Percentiles rank a stretch among this genome's conserved stretches.
These are phyloP conservation scores for Cisticola juncidis DNA, from an alignment of 2,113 vertebrate genomes.

Conservation along the genomic window DNA sequence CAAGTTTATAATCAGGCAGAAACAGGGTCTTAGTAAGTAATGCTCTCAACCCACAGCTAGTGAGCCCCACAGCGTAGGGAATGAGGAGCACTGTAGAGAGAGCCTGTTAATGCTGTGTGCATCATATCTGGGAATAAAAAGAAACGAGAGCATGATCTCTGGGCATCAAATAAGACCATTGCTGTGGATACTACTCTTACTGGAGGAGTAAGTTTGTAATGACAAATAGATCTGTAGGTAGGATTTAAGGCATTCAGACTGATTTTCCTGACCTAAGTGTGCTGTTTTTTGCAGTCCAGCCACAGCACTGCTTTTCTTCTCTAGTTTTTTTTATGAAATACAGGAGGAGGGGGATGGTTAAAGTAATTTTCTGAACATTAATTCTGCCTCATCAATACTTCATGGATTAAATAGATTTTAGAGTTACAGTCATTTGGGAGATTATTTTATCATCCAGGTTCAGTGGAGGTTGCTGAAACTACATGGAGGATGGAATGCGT, in stretches of 20 bases:
- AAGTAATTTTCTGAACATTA: neutral
- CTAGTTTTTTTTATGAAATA: neutral
- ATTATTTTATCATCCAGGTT: conserved; percentile 14
- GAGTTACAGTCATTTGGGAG: neutral
- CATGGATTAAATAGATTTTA: conserved; percentile 36
- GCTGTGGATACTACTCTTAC: neutral
- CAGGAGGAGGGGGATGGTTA: neutral
- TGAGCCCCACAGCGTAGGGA: accelerated
- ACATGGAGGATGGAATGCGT: conserved; percentile 14
- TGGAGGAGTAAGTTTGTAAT: neutral
- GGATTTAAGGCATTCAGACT: neutral
- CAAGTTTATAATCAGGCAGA: conserved; percentile 24
- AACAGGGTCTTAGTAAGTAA: neutral
- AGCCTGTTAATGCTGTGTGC: neutral
- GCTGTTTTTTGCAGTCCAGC: neutral
- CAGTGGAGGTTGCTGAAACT: neutral
- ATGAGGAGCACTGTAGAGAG: accelerated
- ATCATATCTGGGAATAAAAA: neutral
- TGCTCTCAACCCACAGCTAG: neutral
- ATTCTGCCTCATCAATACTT: conserved; percentile 45
- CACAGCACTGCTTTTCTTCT: neutral
- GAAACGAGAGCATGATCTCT: neutral
- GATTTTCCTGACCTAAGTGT: neutral
- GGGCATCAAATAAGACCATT: neutral
- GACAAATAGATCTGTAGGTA: neutral